These are phyloP conservation scores for Plagiodera versicolora DNA, from an alignment of 2,888 invertebrate genomes.

Conservation along the genomic window DNA sequence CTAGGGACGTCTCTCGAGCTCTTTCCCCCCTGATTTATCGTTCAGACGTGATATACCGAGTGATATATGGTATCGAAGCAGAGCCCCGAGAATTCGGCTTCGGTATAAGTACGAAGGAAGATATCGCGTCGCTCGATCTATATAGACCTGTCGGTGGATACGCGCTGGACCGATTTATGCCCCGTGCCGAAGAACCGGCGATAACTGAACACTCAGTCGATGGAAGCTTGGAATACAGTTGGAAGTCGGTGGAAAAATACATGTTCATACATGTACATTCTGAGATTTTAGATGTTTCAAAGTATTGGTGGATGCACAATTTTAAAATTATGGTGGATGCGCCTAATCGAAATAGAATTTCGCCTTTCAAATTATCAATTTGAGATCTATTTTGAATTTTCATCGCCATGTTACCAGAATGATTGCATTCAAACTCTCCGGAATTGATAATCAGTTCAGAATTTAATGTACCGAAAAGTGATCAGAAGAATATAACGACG, in stretches of 20 bases:
- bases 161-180: constrained; percentile 50
- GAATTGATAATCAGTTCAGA: too few relatives aligned
- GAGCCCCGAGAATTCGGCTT: constrained; percentile 50
- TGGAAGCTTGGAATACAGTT: neutral
- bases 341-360: too few relatives aligned
- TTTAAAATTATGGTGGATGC: too few relatives aligned
- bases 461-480: too few relatives aligned
- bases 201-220: neutral
- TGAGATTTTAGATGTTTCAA: too few relatives aligned
- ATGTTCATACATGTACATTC: too few relatives aligned
- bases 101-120: constrained; percentile 26
- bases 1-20: neutral
- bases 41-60: constrained; percentile 53
- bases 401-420: too few relatives aligned
- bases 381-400: too few relatives aligned
- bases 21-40: constrained; percentile 51
- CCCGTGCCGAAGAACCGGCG: neutral
- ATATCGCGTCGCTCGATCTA: constrained; percentile 54
- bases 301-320: too few relatives aligned
- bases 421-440: too few relatives aligned
- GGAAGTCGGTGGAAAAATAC: neutral
- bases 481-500: too few relatives aligned
- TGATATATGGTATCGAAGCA: constrained; percentile 52
- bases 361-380: too few relatives aligned
- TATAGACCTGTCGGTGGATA: constrained; percentile 52